Evolutionary conservation across 1,140 invertebrate genomes (phyloP), one percentile per base, ranked within the genome.

Genomic region (Pectinophora gossypiella): DNA sequence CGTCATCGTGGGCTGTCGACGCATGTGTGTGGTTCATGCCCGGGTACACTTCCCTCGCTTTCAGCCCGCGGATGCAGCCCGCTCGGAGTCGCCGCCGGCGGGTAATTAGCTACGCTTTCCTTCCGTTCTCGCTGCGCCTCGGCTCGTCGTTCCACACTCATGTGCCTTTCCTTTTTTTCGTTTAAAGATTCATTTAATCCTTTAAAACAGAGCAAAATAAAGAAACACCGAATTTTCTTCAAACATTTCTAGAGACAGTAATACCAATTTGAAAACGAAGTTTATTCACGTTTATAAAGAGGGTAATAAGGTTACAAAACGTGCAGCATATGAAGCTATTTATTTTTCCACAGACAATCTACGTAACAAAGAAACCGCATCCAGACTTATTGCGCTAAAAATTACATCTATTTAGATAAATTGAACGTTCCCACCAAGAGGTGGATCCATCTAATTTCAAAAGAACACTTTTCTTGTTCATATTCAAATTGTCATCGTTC

Each of bases 401-500:
- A 40, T 40, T 40, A 40, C 38, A 15, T 19, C 38, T 40, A 40
- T 16, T 40, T 4, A 15, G 38, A 15, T 40, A 40, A 15, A 40
- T 40, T 19, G 18, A 1, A 15, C 38, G 13, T 16, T 40, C 16
- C 2, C n/a, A n/a, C 9, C 9, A 9, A 32, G 27, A 32, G 22
- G 35, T 59, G 51, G 64, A 59, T 68, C 65, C 63, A 55, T 76
- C 61, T 72, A 70, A 81, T 78, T 72, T 76, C 70, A 77, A 77
- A 76, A 78, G 15, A 70, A 75, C 54, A 69, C 68, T 73, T 68
- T 69, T 68, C 56, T 72, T 76, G 69, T 81, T 81, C 74, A 81
- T 80, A 83, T 78, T 84, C 78, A 82, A 84, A 80, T 84, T 72
- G 81, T 84, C 80, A 75, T 84, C 75, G 78, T 69, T 66, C 68